phyloP scores from a whole-genome alignment of 2,113 vertebrate species.

The Raja brachyura region DNA sequence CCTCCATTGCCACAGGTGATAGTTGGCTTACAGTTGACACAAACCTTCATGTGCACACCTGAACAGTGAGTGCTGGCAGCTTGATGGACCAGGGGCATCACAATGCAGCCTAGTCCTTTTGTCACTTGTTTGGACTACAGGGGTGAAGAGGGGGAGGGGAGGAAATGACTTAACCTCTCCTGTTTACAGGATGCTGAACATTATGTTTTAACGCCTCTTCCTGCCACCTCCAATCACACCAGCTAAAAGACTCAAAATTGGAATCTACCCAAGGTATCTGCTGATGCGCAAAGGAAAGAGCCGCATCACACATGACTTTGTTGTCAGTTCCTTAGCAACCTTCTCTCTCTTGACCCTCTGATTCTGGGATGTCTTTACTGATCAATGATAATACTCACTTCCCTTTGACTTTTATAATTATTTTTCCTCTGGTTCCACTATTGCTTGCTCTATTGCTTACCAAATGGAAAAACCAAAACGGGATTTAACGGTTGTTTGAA shows the following conservation, averaged over 20 bases:
- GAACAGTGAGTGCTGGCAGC: neutral
- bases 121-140: constrained; percentile 16
- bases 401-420: neutral
- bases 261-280: neutral
- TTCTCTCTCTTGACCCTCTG: neutral
- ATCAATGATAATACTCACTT: neutral
- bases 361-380: neutral
- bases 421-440: neutral
- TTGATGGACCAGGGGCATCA: constrained; percentile 1
- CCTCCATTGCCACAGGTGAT: neutral
- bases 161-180: neutral
- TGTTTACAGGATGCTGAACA: neutral
- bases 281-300: neutral
- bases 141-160: neutral
- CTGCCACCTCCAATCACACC: neutral
- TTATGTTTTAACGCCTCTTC: neutral
- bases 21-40: constrained; percentile 10
- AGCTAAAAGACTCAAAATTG: neutral
- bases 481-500: neutral
- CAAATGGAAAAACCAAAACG: neutral
- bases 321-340: constrained; percentile 8
- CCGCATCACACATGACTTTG: neutral
- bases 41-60: constrained; percentile 3
- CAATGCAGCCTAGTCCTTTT: constrained; percentile 13
- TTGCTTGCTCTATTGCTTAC: neutral